Conservation (phyloP, 2,113 vertebrate genomes). For the Nestor notabilis region DNA sequence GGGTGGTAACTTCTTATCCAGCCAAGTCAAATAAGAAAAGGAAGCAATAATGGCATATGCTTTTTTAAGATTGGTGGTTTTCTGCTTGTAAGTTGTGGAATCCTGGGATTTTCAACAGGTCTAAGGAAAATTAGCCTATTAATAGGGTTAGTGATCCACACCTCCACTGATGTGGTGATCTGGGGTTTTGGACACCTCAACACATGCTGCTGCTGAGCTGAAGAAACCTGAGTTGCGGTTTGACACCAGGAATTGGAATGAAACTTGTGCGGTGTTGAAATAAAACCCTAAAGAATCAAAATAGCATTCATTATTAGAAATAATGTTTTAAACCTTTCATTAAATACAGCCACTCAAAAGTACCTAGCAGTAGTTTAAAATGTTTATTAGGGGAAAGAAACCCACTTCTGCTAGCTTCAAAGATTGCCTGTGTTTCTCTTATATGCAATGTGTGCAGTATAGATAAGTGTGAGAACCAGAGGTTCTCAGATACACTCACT, state of each 20-base stretch:
- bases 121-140: background rate
- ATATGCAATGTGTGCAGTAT: accelerated
- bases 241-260: background rate
- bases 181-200: background rate
- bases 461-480: background rate
- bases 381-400: background rate
- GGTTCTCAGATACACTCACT: background rate
- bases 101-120: background rate
- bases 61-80: background rate
- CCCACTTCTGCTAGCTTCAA: background rate
- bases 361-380: background rate
- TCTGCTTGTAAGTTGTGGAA: background rate
- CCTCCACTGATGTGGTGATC: background rate
- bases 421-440: background rate
- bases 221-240: background rate
- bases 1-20: background rate
- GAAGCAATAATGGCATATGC: background rate
- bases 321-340: background rate
- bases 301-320: background rate
- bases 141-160: background rate
- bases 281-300: background rate
- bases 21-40: constrained; percentile 54
- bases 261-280: background rate
- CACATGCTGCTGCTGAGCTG: background rate
- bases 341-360: background rate